Base-by-base conservation (phyloP, 2,113 vertebrate species). In the Hippocampus abdominalis region DNA sequence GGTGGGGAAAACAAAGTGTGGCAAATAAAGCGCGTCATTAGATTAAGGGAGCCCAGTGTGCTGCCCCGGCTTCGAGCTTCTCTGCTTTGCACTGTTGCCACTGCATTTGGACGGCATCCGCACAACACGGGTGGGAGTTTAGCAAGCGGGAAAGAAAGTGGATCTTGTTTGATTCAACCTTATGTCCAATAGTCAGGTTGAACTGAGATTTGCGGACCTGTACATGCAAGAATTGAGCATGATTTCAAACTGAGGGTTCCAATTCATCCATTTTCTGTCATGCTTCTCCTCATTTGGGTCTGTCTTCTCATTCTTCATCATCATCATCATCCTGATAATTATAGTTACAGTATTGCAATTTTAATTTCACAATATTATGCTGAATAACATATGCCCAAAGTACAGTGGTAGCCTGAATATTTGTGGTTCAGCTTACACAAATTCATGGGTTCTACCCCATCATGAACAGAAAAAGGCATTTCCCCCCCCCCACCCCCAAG, bases 11-110 rank as follows among this genome's bases (percentile, higher is more conserved):
- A 96, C 96, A 97, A 98, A 98, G 95, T 95, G 93, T 86, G 78
- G 91, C 93, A 96, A 98, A 97, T 97, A 97, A 96, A 95, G 95
- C 95, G 95, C 95, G 93, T 96, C 96, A 98, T 98, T 95, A 94
- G 96, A 98, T 98, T 96, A 98, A 36, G 91, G 92, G 92, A 81
- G 81, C 75, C 79, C 91, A 89, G 92, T 77, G 91, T 92, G 81
- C 77, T 80, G 83, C 76, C 59, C 59, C 82, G 40, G 79, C 73
- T 71, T 73, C 63, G 63, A n/a, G 49, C 71, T 76, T 27, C 10
- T 46, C 44, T 46, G 48, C 74, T 69, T 70, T 32, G 54, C 56
- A 64, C 64, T 73, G 87, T 83, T 84, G 82, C 88, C 89, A 86
- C 64, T 82, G 86, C 84, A 86, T 82, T 84, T 61, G 71, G 87